A percentile compares a stretch with the other conserved stretches of the same genome.
Evolutionary conservation across 2,113 vertebrate genomes (phyloP).

Genomic region (Sinosuthora webbiana): DNA sequence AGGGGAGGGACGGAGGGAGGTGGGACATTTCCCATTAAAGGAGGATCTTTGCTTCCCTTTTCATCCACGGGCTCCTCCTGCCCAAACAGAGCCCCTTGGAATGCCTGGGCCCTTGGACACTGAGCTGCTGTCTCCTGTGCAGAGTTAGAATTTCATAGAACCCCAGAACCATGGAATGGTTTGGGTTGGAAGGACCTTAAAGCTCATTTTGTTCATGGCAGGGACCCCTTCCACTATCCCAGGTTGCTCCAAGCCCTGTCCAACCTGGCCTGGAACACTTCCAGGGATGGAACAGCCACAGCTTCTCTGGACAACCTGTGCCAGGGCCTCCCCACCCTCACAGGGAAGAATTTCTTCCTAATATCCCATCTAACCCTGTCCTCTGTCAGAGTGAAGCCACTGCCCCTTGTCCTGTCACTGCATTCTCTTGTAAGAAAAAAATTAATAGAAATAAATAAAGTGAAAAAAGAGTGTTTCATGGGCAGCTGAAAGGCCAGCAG

Average conservation of each 20-base stretch:
- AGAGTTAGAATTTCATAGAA: background rate
- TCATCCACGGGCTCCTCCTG: background rate
- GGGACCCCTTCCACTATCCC: background rate
- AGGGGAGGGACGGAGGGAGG: background rate
- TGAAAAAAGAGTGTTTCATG: background rate
- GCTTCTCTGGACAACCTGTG: background rate
- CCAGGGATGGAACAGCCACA: background rate
- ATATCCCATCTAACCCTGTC: background rate
- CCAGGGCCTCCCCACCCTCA: background rate
- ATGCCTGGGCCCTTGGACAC: background rate
- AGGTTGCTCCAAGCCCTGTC: accelerated
- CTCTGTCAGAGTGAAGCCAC: background rate
- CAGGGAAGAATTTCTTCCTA: background rate
- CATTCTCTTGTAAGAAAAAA: background rate
- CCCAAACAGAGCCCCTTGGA: background rate
- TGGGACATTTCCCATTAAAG: accelerated
- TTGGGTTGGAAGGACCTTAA: background rate
- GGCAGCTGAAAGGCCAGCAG: background rate
- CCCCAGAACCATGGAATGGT: background rate
- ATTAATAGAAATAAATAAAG: background rate
- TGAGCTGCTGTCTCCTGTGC: background rate
- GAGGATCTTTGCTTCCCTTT: background rate
- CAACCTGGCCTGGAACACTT: background rate
- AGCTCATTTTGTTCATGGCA: background rate
- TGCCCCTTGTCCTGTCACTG: background rate